phyloP scores from a whole-genome alignment of 2,888 invertebrate species.

The Itoplectis maculator region DNA sequence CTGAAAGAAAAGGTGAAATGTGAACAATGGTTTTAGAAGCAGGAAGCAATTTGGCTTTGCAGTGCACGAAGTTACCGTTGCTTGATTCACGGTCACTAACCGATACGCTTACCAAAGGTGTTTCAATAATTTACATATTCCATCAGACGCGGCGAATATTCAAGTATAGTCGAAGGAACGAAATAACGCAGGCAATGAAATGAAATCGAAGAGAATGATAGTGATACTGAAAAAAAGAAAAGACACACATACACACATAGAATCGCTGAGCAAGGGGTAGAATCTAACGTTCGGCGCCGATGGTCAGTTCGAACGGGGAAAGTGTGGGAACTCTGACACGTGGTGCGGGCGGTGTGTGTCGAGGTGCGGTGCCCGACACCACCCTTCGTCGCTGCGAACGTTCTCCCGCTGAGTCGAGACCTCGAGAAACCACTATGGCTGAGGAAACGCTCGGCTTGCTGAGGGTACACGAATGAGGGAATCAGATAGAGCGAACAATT shows the following conservation, averaged over 20 bases:
- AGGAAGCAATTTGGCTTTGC: too few relatives aligned
- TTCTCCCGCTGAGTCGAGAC: slow-evolving; percentile 15
- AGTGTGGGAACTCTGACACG: slow-evolving; percentile 62
- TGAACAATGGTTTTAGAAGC: too few relatives aligned
- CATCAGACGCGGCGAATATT: not conserved
- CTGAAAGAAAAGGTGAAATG: too few relatives aligned
- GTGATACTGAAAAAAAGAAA: slow-evolving; percentile 12
- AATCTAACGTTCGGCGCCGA: slow-evolving; percentile 34
- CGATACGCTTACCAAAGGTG: not conserved
- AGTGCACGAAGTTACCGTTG: too few relatives aligned
- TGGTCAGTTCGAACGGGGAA: slow-evolving; percentile 30
- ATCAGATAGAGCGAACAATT: slow-evolving; percentile 55
- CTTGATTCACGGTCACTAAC: too few relatives aligned
- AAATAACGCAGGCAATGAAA: slow-evolving; percentile 1
- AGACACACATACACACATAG: too few relatives aligned
- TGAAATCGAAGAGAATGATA: not conserved
- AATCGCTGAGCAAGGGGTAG: not conserved
- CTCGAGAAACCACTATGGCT: slow-evolving; percentile 46
- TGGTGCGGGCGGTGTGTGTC: slow-evolving; percentile 50
- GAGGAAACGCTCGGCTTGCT: slow-evolving; percentile 40
- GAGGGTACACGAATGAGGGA: slow-evolving; percentile 27
- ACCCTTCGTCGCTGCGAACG: slow-evolving; percentile 37
- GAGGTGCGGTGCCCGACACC: slow-evolving; percentile 51
- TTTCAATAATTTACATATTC: slow-evolving; percentile 14
- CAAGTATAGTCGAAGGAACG: not conserved